Conservation (phyloP, 1,140 invertebrate genomes). For the Hypsibius dujardini region DNA sequence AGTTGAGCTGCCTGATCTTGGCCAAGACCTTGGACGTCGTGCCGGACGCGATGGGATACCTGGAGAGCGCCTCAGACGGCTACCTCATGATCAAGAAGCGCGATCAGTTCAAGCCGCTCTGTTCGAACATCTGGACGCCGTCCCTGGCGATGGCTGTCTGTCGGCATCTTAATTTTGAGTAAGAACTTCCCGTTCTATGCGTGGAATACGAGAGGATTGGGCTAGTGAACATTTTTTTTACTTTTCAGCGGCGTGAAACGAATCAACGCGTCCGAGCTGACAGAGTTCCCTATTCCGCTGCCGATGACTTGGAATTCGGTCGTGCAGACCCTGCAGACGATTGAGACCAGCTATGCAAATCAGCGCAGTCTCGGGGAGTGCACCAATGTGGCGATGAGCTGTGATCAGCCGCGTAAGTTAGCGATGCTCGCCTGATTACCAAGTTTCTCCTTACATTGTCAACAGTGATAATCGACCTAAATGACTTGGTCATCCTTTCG, state of each 20-base stretch:
- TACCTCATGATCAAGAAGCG: conserved; percentile 11
- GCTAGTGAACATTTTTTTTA: conserved; percentile 1
- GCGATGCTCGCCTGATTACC: no score
- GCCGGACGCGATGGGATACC: conserved; percentile 2
- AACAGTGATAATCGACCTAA: no score
- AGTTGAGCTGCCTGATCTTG: conserved; percentile 4
- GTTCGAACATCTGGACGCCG: conserved; percentile 4
- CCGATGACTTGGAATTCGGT: conserved; percentile 12
- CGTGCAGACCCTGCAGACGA: conserved; percentile 3
- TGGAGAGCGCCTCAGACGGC: conserved; percentile 6
- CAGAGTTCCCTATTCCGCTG: conserved; percentile 9
- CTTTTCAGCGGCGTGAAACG: not conserved
- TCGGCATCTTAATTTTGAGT: conserved; percentile 9
- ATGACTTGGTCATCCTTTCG: no score
- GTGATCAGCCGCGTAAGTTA: conserved; percentile 3
- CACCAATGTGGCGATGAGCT: conserved; percentile 6
- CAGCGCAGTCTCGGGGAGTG: not conserved
- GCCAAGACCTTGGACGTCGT: not conserved
- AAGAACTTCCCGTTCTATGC: not conserved
- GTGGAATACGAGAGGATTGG: no score
- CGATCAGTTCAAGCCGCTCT: not conserved
- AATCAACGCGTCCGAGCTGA: not conserved
- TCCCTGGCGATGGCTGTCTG: not conserved
- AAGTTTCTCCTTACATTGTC: no score
- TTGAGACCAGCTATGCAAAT: not conserved